Evolutionary conservation across 2,113 vertebrate genomes (phyloP).

Genomic region (Prochilodus magdalenae): DNA sequence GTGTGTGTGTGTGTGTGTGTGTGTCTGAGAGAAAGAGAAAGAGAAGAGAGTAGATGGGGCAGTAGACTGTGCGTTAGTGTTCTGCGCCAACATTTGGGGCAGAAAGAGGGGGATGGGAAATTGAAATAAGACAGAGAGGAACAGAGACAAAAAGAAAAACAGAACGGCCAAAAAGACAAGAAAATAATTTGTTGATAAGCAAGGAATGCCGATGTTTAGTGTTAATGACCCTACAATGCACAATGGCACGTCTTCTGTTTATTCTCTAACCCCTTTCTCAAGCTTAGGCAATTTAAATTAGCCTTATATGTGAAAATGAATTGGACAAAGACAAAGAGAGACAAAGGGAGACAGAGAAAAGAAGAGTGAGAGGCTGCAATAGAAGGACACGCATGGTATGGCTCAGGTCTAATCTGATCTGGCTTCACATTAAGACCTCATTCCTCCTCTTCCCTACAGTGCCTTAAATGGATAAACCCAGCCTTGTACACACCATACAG

Average conservation of each 20-base stretch:
- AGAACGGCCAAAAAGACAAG: background rate
- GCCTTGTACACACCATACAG: background rate
- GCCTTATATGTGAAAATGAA: background rate
- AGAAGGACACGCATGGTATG: background rate
- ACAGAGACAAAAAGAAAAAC: background rate
- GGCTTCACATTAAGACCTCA: background rate
- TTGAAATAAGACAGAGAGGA: background rate
- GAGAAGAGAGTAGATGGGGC: slow-evolving; percentile 43
- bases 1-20: slow-evolving; percentile 29
- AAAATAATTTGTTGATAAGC: background rate
- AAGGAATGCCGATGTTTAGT: background rate
- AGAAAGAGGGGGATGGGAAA: slow-evolving; percentile 62
- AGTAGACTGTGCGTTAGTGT: slow-evolving; percentile 76
- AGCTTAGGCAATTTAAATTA: background rate
- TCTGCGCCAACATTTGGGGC: slow-evolving; percentile 74
- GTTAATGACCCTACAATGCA: background rate
- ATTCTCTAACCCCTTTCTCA: background rate
- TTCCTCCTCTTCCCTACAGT: background rate
- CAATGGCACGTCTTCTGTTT: no score
- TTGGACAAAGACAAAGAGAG: background rate
- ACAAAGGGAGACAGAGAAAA: background rate
- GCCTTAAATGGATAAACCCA: slow-evolving; percentile 37
- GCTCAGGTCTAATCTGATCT: slow-evolving; percentile 21
- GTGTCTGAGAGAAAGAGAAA: slow-evolving; percentile 52
- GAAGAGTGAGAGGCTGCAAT: background rate